phyloP scores from a whole-genome alignment of 2,797 vertebrate genomes.

The Chiroxiphia lanceolata region DNA sequence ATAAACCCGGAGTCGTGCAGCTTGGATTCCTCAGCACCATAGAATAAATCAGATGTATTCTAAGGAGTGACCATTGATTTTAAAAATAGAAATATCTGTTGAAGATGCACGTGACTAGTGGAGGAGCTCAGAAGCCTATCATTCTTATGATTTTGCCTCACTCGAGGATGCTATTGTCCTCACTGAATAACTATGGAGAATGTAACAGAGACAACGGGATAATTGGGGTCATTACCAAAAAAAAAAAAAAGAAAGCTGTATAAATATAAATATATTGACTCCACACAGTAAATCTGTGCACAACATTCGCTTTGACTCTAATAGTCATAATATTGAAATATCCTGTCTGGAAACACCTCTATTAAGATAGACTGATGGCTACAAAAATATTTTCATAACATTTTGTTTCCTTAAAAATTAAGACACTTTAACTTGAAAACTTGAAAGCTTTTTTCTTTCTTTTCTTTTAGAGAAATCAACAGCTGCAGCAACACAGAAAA shows the following conservation, averaged over 20 bases:
- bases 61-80: constrained; percentile 56
- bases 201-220: constrained; percentile 57
- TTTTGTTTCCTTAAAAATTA: background rate
- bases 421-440: background rate
- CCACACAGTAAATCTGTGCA: background rate
- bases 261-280: constrained; percentile 44
- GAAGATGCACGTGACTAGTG: constrained; percentile 27
- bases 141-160: constrained; percentile 9
- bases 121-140: constrained; percentile 7
- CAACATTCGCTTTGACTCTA: background rate
- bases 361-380: background rate
- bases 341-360: background rate
- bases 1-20: background rate
- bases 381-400: background rate
- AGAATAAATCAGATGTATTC: background rate
- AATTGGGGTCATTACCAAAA: constrained; percentile 52
- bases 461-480: constrained; percentile 4
- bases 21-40: constrained; percentile 44
- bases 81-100: constrained; percentile 43
- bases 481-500: background rate
- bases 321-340: constrained; percentile 24
- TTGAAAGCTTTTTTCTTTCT: background rate
- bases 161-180: constrained; percentile 52
- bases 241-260: background rate
- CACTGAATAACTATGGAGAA: constrained; percentile 32